These are phyloP conservation scores for Phalacrocorax aristotelis DNA, from an alignment of 2,113 vertebrate species.

Conservation along the genomic window DNA sequence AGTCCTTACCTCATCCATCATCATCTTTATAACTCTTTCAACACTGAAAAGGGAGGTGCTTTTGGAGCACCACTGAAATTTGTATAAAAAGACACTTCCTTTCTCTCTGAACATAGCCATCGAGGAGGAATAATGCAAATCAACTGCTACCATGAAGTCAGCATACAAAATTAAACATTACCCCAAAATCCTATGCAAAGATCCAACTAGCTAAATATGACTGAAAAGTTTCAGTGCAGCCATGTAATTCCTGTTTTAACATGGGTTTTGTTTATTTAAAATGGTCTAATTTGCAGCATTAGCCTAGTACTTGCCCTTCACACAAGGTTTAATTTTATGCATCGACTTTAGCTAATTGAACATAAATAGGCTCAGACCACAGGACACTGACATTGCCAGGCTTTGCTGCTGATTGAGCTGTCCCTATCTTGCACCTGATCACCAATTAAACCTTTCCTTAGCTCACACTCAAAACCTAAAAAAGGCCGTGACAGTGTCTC, in stretches of 20 bases:
- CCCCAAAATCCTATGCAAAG: neutral
- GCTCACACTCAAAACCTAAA: no score
- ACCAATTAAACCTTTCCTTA: neutral
- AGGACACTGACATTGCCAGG: fast-evolving
- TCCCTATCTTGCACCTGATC: neutral
- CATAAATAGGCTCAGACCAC: neutral
- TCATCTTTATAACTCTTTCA: neutral
- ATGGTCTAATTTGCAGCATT: neutral
- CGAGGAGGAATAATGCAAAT: fast-evolving
- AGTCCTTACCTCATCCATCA: neutral
- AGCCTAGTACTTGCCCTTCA: neutral
- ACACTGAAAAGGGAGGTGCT: neutral
- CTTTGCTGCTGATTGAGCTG: neutral
- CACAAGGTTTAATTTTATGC: neutral
- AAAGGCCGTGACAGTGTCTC: neutral
- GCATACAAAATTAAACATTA: fast-evolving
- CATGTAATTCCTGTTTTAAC: fast-evolving
- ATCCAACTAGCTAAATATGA: fast-evolving
- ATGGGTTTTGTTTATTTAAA: fast-evolving
- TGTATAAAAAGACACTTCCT: neutral
- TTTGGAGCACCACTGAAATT: neutral
- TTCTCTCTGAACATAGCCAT: fast-evolving
- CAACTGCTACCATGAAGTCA: fast-evolving
- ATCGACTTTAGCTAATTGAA: fast-evolving
- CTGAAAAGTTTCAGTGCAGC: neutral